Percentiles rank a stretch among this genome's conserved stretches.
Evolutionary conservation across 2,113 vertebrate genomes (phyloP).

Genomic region (Lycocorax pyrrhopterus): DNA sequence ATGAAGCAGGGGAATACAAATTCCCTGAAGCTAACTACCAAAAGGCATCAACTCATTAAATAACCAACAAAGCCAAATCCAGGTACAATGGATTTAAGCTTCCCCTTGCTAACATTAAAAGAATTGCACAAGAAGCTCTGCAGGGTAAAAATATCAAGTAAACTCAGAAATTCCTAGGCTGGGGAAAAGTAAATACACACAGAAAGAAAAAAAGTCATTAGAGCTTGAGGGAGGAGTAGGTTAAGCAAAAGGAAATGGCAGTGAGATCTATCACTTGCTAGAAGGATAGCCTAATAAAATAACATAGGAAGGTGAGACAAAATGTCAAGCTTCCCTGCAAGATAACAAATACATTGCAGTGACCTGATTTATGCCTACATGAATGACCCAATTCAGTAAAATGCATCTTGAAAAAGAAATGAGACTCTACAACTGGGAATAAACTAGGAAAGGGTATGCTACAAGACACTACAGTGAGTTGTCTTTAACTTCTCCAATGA

Average conservation of each 20-base stretch:
- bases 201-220: background rate
- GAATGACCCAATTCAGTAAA: conserved; percentile 35
- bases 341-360: conserved; percentile 37
- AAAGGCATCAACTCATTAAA: conserved; percentile 33
- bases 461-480: background rate
- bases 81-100: conserved; percentile 34
- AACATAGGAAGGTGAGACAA: conserved; percentile 12
- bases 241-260: background rate
- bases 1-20: conserved; percentile 34
- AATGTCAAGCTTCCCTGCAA: conserved; percentile 16
- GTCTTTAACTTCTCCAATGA: background rate
- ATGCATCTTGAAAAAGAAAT: background rate
- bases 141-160: background rate
- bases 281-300: conserved; percentile 18
- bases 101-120: conserved; percentile 20
- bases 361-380: conserved; percentile 17
- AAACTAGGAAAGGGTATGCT: background rate
- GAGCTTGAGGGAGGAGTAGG: background rate
- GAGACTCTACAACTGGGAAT: background rate
- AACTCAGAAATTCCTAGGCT: background rate
- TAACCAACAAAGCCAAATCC: conserved; percentile 14
- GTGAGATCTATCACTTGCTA: background rate
- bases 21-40: conserved; percentile 36
- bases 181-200: background rate
- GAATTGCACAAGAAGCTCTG: background rate